A percentile compares a stretch with the other conserved stretches of the same genome.
These are phyloP conservation scores for Aviceda subcristata DNA, from an alignment of 2,113 vertebrate genomes.

Conservation along the genomic window DNA sequence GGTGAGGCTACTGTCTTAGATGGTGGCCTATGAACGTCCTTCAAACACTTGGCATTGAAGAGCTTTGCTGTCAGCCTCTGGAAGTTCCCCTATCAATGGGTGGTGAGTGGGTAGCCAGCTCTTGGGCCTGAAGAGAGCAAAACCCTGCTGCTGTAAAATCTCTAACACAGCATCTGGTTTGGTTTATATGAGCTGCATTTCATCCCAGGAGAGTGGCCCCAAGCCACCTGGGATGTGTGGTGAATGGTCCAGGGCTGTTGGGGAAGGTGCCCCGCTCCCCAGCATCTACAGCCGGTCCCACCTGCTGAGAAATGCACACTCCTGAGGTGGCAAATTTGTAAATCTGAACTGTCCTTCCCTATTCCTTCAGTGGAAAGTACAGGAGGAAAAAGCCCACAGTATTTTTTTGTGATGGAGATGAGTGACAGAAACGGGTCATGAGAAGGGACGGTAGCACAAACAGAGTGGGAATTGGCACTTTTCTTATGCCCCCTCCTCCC, in stretches of 20 bases:
- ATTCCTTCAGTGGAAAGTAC: background rate
- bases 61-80: too few species aligned
- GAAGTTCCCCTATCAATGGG: too few species aligned
- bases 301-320: background rate
- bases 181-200: too few species aligned
- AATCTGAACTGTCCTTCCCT: background rate
- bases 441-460: background rate
- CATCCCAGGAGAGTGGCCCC: too few species aligned
- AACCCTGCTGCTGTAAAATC: too few species aligned
- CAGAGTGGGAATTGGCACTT: background rate
- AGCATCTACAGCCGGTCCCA: fast-evolving
- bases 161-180: too few species aligned
- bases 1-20: too few species aligned
- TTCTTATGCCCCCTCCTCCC: background rate
- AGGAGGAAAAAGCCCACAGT: fast-evolving
- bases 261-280: background rate
- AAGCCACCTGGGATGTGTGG: too few species aligned
- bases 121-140: too few species aligned
- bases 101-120: too few species aligned
- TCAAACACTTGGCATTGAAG: too few species aligned
- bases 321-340: background rate
- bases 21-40: too few species aligned
- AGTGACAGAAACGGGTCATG: background rate
- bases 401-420: background rate
- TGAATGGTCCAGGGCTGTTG: background rate